Base-by-base conservation (phyloP, 2,797 vertebrate genomes). In the Paedocypris micromegethes region DNA sequence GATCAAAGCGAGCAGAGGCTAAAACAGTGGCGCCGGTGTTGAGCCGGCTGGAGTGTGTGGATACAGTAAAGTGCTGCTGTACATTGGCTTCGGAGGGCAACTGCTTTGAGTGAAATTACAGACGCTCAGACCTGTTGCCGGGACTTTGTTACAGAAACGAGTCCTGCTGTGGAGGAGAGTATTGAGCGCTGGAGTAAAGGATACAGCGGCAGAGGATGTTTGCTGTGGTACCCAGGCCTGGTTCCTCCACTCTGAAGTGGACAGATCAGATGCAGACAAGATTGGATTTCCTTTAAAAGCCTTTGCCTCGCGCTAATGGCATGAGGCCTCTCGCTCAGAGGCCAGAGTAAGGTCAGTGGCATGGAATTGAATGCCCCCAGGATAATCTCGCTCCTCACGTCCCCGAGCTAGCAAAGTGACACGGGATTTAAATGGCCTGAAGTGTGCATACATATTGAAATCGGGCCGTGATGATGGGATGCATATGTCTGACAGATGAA, bases 241-340 rank as follows among this genome's bases (percentile, higher is more conserved):
- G 78, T 81, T 79, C 74, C 79, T 76, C 67, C 59, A 68, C 80
- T 81, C 74, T 76, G 79, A 77, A 79, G 78, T 84, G 84, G 78
- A 84, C 82, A 82, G 82, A 86, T 83, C 80, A 72, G 80, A 82
- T 83, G 76, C 79, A 80, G 82, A 81, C 75, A 64, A 83, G 84
- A 83, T 88, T 83, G 81, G 79, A 83, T 86, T 86, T 83, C 83
- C 57, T 82, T 78, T 85, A 83, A 87, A 87, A 86, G 82, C 82
- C 81, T 82, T 72, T 82, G 72, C 75, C 72, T 79, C 57, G 62
- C 77, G 76, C 81, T 84, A 81, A 83, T 84, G 83, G 84, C 78
- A 79, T 71, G 75, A 72, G 73, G 73, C 71, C 75, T 73, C 60
- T 72, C 62, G 74, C 69, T 53, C 76, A 79, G 78, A 83, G 82